Evolutionary conservation across 2,113 vertebrate species (phyloP), one percentile per base, ranked within the genome.

Genomic region (Carassius carassius): DNA sequence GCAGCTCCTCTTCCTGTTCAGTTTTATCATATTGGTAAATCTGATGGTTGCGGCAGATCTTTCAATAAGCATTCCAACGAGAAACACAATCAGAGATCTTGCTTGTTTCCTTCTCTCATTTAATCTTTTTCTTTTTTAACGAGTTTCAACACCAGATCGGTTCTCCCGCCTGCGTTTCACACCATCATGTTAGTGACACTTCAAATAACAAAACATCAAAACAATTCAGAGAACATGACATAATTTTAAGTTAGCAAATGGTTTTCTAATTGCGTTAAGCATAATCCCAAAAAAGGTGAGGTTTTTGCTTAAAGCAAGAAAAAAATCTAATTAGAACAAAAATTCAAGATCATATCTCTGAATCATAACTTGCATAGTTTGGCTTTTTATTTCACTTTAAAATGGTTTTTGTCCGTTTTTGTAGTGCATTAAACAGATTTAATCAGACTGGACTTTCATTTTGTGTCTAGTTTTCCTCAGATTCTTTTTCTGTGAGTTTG

Each of bases 81-180:
- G 83, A 90, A 85, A 74, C 49, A 5, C 51, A 60, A 87, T 89
- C 90, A 81, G 84, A 89, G 62, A 83, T 80, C 83, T 88, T 88
- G 82, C 47, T 82, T 17, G 51, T 78, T 54, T 32, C 58, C 51
- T 83, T 17, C 37, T 82, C 29, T 44, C 58, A 41, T 74, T 35
- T 72, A 54, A 76, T 85, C 75, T 79, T 60, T 84, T 32, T 75
- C 6, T n/a, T 78, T 87, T 62, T 14, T 32, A 41, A 76, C 1
- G 19, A 5, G 4, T 62, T 41, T 74, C 32, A 63, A 69, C 73
- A 77, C 47, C 74, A 65, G 82, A 49, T 41, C 6, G n/a, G 25
- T 29, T 19, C 16, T 60, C 70, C 78, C 73, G 32, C 83, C 83
- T 58, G 12, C 35, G 23, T 51, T 63, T 56, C 29, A 47, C 56